Evolutionary conservation across 2,888 invertebrate genomes (phyloP).

Genomic region (Hypselothyrea guttata): DNA sequence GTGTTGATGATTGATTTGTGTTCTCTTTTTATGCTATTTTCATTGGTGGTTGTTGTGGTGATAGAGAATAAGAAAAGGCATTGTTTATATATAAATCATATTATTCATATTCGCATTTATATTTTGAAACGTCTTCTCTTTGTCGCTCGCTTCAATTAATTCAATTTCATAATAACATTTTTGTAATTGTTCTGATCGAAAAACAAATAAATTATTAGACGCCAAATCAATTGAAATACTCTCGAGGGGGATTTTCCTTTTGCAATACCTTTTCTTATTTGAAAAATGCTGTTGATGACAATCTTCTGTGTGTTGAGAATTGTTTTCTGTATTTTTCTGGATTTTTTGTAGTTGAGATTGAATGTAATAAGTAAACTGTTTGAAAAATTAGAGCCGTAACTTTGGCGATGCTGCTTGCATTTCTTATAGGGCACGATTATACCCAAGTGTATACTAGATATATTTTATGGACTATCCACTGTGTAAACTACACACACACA

Average conservation of each 20-base stretch:
- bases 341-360: conserved; percentile 25
- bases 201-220: conserved; percentile 30
- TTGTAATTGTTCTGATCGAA: conserved; percentile 7
- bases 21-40: conserved; percentile 22
- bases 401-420: conserved; percentile 50
- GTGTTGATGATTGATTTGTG: background rate
- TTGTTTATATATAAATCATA: conserved; percentile 32
- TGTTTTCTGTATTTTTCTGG: conserved; percentile 12
- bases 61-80: conserved; percentile 70
- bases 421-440: conserved; percentile 6
- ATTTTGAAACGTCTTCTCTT: conserved; percentile 19
- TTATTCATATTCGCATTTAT: conserved; percentile 17
- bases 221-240: conserved; percentile 32
- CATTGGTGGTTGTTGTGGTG: conserved; percentile 29
- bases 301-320: conserved; percentile 22
- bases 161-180: conserved; percentile 34
- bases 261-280: conserved; percentile 71
- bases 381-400: conserved; percentile 66
- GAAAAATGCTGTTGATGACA: conserved; percentile 17
- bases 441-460: conserved; percentile 3
- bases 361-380: conserved; percentile 40
- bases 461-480: conserved; percentile 15
- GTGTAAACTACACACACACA: conserved; percentile 24
- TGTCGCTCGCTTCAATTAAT: conserved; percentile 35
- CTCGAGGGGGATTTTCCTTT: background rate